A percentile compares a stretch with the other conserved stretches of the same genome.
Conservation (phyloP, 2,888 invertebrate species). For the Diarsia brunnea region DNA sequence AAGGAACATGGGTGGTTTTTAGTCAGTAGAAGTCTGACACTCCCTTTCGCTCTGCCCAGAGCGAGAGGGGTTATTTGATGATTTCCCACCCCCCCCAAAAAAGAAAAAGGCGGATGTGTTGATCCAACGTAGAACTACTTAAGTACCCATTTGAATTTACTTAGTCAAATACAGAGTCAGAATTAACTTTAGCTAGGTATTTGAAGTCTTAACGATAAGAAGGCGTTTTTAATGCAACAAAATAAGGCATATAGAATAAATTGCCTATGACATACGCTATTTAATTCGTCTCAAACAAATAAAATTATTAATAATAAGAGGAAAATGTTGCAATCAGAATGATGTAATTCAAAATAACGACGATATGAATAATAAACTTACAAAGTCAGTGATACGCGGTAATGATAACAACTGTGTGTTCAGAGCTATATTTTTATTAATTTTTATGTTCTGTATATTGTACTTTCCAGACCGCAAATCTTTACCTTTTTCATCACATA, state of each 20-base stretch:
- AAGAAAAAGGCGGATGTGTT: not conserved
- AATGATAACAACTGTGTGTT: conserved; percentile 42
- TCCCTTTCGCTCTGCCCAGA: too few species aligned
- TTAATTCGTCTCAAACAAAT: conserved; percentile 11
- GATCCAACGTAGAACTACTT: not conserved
- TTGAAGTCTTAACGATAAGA: not conserved
- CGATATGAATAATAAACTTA: conserved; percentile 45
- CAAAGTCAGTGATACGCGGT: conserved; percentile 40
- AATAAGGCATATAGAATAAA: not conserved
- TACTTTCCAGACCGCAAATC: conserved; percentile 30
- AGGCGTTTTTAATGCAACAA: not conserved
- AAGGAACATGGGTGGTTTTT: too few species aligned
- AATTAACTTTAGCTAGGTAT: not conserved
- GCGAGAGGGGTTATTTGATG: too few species aligned
- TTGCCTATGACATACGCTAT: not conserved
- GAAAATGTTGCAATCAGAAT: conserved; percentile 31
- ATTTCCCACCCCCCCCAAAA: too few species aligned
- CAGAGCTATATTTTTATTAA: conserved; percentile 11
- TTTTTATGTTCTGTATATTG: conserved; percentile 32
- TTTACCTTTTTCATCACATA: conserved; percentile 9
- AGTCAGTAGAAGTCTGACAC: too few species aligned
- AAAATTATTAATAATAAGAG: conserved; percentile 27
- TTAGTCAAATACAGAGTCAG: not conserved
- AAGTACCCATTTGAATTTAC: not conserved
- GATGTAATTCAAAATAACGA: conserved; percentile 58